Evolutionary conservation across 1,140 invertebrate genomes (phyloP), one percentile per base, ranked within the genome.

Genomic region (Drosophila asahinai): DNA sequence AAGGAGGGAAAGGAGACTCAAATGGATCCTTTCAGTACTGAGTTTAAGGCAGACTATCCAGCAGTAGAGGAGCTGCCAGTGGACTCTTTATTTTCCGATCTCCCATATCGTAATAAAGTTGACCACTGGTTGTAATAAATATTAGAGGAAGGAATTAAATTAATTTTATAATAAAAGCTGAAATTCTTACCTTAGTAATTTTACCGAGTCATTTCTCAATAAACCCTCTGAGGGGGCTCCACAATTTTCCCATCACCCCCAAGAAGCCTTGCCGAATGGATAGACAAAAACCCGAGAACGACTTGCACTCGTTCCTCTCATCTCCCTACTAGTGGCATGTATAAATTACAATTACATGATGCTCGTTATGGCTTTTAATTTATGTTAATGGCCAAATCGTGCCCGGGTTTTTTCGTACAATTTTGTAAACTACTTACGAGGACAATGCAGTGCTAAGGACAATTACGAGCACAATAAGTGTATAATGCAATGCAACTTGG

Each of bases 351-450:
- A 89, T 89, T 89, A 89, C 84, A 86, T 81, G 78, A 72, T 73
- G 74, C 86, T 89, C 78, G 87, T 90, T 86, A 89, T 86, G 81
- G 75, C 81, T 71, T 90, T 90, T 89, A 90, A 89, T 90, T 86
- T 89, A 89, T 86, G 84, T 81, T 89, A 89, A 89, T 90, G 82
- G 81, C 57, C 59, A 64, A 89, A 89, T 89, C 86, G 86, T 89
- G 86, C 84, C 58, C 27, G 57, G 36, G 47, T 61, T 81, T 75
- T 68, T 54, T 36, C 52, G 30, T 43, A 36, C 42, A 45, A 60
- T 45, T 49, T 47, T 25, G 17, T 47, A 38, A 22, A 77, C 54
- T 64, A 48, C 42, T 68, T 54, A 11, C 45, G 7, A 57, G 67
- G 64, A 71, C 67, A 71, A 71, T 55, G 42, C 22, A 47, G 30